A percentile compares a stretch with the other conserved stretches of the same genome.
Evolutionary conservation across 2,797 vertebrate species (phyloP).

Genomic region (Salmo trutta): DNA sequence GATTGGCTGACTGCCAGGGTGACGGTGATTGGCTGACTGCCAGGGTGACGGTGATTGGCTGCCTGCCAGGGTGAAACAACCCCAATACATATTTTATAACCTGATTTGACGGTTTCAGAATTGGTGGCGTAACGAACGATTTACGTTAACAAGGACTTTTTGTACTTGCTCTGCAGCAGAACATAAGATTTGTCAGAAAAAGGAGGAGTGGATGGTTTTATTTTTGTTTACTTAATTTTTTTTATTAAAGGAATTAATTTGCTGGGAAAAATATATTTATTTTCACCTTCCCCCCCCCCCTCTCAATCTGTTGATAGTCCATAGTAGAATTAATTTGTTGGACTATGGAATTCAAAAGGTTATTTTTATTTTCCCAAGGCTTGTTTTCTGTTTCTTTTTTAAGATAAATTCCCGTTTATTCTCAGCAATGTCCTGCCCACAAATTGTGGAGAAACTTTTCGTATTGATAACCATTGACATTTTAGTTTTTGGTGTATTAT

Average conservation of each 20-base stretch:
- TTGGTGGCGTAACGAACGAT: constrained; percentile 9
- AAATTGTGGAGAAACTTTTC: constrained; percentile 24
- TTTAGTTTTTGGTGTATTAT: constrained; percentile 19
- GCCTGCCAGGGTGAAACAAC: not conserved
- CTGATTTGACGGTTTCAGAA: constrained; percentile 29
- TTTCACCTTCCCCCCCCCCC: constrained; percentile 27
- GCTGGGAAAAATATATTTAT: constrained; percentile 26
- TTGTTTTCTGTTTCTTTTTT: not conserved
- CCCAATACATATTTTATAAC: constrained; percentile 33
- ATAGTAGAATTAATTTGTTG: constrained; percentile 31
- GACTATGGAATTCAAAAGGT: constrained; percentile 2
- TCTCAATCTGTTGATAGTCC: constrained; percentile 34
- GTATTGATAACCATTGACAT: constrained; percentile 21
- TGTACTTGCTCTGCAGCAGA: constrained; percentile 42
- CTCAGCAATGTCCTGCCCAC: constrained; percentile 29
- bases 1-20: too few species aligned
- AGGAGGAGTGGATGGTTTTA: constrained; percentile 13
- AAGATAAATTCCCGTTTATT: constrained; percentile 24
- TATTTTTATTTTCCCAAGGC: constrained; percentile 7
- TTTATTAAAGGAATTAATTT: constrained; percentile 42
- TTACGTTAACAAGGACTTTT: constrained; percentile 16
- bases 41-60: too few species aligned
- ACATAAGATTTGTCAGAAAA: constrained; percentile 15
- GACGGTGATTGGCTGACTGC: too few species aligned
- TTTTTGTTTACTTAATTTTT: constrained; percentile 25